These are phyloP conservation scores for Meghimatium bilineatum DNA, from an alignment of 2,888 invertebrate genomes.

Conservation along the genomic window DNA sequence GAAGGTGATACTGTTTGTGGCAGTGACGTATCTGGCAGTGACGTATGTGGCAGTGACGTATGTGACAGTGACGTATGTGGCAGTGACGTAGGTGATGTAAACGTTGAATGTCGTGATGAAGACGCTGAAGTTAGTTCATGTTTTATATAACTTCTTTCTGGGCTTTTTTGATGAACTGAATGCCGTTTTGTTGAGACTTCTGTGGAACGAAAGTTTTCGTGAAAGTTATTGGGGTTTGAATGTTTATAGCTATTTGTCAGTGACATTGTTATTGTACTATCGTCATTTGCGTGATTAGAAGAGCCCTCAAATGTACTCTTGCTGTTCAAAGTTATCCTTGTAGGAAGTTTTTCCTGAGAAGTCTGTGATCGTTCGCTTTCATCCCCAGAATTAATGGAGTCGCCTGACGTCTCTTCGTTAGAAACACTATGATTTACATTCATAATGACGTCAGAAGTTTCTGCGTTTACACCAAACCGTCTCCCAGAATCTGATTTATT, in stretches of 20 bases:
- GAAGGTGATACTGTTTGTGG: neutral
- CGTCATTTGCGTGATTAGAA: neutral
- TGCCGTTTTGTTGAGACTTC: neutral
- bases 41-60: too few relatives aligned
- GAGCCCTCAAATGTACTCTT: neutral
- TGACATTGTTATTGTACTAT: neutral
- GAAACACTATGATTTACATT: neutral
- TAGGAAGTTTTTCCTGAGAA: neutral
- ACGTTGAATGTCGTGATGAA: neutral
- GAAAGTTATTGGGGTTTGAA: neutral
- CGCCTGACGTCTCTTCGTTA: too few relatives aligned
- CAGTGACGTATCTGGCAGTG: too few relatives aligned
- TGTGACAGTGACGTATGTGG: too few relatives aligned
- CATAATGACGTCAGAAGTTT: neutral
- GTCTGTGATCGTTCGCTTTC: neutral
- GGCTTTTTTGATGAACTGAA: neutral
- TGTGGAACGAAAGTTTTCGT: constrained; percentile 6
- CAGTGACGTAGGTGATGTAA: neutral
- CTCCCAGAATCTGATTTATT: neutral
- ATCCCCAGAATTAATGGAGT: neutral
- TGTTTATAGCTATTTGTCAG: neutral
- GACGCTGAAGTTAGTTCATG: neutral
- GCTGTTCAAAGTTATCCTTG: neutral
- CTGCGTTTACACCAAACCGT: neutral
- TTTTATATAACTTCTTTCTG: neutral